Base-by-base conservation (phyloP, 2,888 invertebrate species). In the Acronicta leporina region DNA sequence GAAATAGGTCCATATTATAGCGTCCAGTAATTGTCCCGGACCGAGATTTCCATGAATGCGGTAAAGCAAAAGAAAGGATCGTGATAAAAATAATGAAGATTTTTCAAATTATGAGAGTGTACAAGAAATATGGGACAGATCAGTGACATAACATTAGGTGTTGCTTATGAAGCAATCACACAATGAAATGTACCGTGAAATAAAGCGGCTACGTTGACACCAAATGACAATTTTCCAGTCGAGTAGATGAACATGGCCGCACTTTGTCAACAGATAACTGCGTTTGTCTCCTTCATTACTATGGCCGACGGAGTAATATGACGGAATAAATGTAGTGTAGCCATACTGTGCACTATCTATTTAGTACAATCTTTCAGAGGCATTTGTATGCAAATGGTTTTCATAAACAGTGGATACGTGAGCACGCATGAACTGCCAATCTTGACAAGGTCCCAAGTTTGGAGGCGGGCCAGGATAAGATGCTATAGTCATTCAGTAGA, bases 321-420 rank as follows among this genome's bases (percentile, higher is more conserved):
- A 42, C 47, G 43, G 53, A 60, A 69, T 41, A 68, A 54, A 64
- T 63, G 48, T 68, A 48, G 53, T 57, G 58, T 68, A 61, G 60
- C 58, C 63, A 57, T 73, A 51, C 40, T 68, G 66, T 68, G 57
- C 58, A 70, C 71, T 73, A 81, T 82, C 80, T 77, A 75, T 81
- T 72, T 71, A 82, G 73, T 74, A 63, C 67, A 75, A 86, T 86
- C 81, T 84, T 80, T 77, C 79, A 82, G 77, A 73, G 73, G 75
- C 77, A 87, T 88, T 87, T 85, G 78, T 82, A 90, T 89, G 88
- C 81, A 87, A 89, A 92, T 89, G 79, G 82, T 85, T 89, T 85
- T 87, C 84, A 88, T 87, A 88, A 87, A 87, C 84, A 83, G 72
- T 76, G 73, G 73, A 81, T 85, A 84, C 85, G 85, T 84, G 83